Base-by-base conservation (phyloP, 1,140 invertebrate species). In the Dinoponera quadriceps region DNA sequence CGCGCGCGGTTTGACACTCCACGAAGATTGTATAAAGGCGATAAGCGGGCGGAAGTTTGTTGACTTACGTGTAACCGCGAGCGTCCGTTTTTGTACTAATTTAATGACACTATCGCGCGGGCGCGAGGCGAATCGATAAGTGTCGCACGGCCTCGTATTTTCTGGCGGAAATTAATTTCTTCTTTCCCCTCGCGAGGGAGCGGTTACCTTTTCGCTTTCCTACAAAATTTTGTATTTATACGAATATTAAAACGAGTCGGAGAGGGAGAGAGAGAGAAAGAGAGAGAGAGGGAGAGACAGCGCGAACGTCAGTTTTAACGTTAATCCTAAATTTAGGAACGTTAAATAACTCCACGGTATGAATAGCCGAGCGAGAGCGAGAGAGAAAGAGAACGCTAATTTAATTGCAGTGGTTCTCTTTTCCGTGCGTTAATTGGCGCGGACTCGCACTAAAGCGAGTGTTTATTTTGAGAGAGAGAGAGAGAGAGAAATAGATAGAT, bases 1-100 rank as follows among this genome's bases (percentile, higher is more conserved):
- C 60, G 62, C n/a, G 29, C n/a, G 49, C 60, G 62, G 51, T 83
- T 48, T 75, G 81, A 74, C 78, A 77, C 81, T 83, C 80, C 18
- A 63, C 25, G 49, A 83, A 77, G 72, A 83, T 83, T 77, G 33
- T 69, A 78, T 55, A 78, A 57, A 68, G 60, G 25, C 33, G 63
- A 78, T 78, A 78, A 69, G 75, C n/a, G n/a, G 20, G 16, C 49
- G 22, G 33, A 68, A 78, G 63, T 57, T 69, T 78, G 75, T 69
- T 78, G 75, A 78, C 75, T 68, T 78, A 78, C 9, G 59, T 75
- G 38, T 18, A 75, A 63, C 20, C 51, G 22, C 22, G 16, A 65
- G 4, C 25, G 49, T 68, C 29, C 14, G n/a, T 63, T 78, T 68
- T 69, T 27, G 11, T 69, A 18, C 65, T 69, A 80, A 80, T 80